These are phyloP conservation scores for Knipowitschia caucasica DNA, from an alignment of 2,797 vertebrate species.

Conservation along the genomic window DNA sequence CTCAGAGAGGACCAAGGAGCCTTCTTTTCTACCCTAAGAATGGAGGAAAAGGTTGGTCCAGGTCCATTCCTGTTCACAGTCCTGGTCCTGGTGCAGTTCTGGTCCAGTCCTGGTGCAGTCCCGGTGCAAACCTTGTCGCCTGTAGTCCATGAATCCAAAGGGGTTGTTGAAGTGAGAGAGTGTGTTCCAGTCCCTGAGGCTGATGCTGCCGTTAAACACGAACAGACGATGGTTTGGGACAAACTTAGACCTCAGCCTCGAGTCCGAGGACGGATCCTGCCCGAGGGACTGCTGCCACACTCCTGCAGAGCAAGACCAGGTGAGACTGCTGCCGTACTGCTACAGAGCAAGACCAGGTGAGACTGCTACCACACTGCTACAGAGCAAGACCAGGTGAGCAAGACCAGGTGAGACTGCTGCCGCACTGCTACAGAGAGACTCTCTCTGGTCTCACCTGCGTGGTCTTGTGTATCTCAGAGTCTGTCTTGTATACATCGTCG, in stretches of 20 bases:
- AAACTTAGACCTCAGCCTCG: conserved; percentile 66
- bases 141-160: conserved; percentile 85
- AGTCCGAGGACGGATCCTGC: conserved; percentile 62
- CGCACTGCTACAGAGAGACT: too few species aligned
- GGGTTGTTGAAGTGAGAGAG: conserved; percentile 85
- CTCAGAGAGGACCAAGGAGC: not conserved
- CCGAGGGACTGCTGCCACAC: conserved; percentile 76
- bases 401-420: too few species aligned
- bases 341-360: too few species aligned
- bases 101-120: not conserved
- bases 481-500: conserved; percentile 62
- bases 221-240: conserved; percentile 81
- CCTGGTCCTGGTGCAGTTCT: too few species aligned
- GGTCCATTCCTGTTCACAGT: too few species aligned
- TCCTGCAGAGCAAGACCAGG: conserved; percentile 57
- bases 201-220: conserved; percentile 75
- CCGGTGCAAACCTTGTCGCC: conserved; percentile 73
- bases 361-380: too few species aligned
- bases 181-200: conserved; percentile 78
- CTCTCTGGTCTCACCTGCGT: not conserved
- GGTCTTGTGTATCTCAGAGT: conserved; percentile 23
- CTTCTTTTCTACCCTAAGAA: too few species aligned
- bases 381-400: too few species aligned
- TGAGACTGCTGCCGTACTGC: too few species aligned
- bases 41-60: too few species aligned